Percentiles rank a stretch among this genome's conserved stretches.
Conservation (phyloP, 2,113 vertebrate species). For the Hypocryptadius cinnamomeus region DNA sequence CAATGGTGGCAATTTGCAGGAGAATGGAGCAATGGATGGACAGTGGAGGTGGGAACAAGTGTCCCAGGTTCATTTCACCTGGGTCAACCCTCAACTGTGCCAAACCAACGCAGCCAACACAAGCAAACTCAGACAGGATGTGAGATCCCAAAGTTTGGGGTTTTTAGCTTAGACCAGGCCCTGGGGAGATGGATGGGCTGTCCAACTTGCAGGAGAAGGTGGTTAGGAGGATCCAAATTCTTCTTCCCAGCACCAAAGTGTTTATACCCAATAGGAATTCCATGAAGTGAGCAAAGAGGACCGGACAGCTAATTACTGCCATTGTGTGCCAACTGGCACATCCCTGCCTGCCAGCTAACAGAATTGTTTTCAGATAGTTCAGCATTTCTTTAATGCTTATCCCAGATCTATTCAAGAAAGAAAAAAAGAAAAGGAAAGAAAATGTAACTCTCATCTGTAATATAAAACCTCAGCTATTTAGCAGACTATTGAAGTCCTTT, state of each 20-base stretch:
- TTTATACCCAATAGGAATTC: not conserved
- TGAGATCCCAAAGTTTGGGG: not conserved
- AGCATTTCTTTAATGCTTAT: slow-evolving; percentile 46
- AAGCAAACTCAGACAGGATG: not conserved
- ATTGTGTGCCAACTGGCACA: slow-evolving; percentile 16
- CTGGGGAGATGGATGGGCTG: not conserved
- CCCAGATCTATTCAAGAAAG: slow-evolving; percentile 26
- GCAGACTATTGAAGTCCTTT: slow-evolving; percentile 26
- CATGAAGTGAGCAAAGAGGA: not conserved
- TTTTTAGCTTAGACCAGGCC: not conserved
- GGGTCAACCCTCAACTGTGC: not conserved
- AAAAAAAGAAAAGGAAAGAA: slow-evolving; percentile 24
- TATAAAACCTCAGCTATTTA: slow-evolving; percentile 53
- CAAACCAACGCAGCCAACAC: not conserved
- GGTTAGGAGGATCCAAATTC: not conserved
- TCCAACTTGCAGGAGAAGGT: not conserved
- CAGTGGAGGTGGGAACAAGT: not conserved
- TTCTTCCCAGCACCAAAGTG: not conserved
- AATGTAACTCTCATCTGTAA: slow-evolving; percentile 44
- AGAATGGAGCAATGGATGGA: not conserved
- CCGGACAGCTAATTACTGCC: slow-evolving; percentile 38
- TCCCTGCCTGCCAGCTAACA: slow-evolving; percentile 26
- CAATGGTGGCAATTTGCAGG: not conserved
- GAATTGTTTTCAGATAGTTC: slow-evolving; percentile 50
- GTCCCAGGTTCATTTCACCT: not conserved